Conservation (phyloP, 2,113 vertebrate species). For the Pollachius pollachius region DNA sequence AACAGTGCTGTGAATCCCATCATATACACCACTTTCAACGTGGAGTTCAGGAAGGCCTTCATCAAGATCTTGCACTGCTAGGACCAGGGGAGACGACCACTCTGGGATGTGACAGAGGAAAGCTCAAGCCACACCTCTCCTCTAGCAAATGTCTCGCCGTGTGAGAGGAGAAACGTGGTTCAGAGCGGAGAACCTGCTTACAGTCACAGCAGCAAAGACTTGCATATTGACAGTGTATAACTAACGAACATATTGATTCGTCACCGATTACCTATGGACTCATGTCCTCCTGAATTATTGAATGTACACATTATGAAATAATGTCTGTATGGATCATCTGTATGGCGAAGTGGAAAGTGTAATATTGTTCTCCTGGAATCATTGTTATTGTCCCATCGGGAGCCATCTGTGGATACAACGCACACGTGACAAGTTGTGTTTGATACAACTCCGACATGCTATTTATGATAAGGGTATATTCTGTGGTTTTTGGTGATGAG, state of each 20-base stretch:
- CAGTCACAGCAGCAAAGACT: slow-evolving; percentile 22
- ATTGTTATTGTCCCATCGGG: slow-evolving; percentile 57
- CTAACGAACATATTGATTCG: slow-evolving; percentile 35
- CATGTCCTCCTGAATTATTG: slow-evolving; percentile 51
- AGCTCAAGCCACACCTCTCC: slow-evolving; percentile 33
- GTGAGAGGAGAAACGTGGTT: slow-evolving; percentile 47
- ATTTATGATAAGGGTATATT: slow-evolving; percentile 56
- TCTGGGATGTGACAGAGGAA: slow-evolving; percentile 31
- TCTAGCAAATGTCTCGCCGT: slow-evolving; percentile 65
- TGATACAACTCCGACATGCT: slow-evolving; percentile 17
- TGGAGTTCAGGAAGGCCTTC: slow-evolving; percentile 98
- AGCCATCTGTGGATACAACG: slow-evolving; percentile 64
- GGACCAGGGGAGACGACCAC: slow-evolving; percentile 30
- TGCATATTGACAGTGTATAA: slow-evolving; percentile 33
- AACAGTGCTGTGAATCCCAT: slow-evolving; percentile 98
- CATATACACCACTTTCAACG: slow-evolving; percentile 98
- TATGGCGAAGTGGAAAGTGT: slow-evolving; percentile 37
- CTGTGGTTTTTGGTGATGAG: slow-evolving; percentile 49
- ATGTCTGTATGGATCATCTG: slow-evolving; percentile 63
- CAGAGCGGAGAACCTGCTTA: slow-evolving; percentile 29
- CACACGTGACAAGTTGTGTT: slow-evolving; percentile 40
- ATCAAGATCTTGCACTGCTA: slow-evolving; percentile 97
- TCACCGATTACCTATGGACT: slow-evolving; percentile 47
- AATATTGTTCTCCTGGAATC: slow-evolving; percentile 50
- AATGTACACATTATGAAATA: slow-evolving; percentile 70